Percentiles rank a stretch among this genome's conserved stretches.
These are phyloP conservation scores for Panagrolaimus sp. DNA, from an alignment of 1,140 invertebrate species.

Conservation along the genomic window DNA sequence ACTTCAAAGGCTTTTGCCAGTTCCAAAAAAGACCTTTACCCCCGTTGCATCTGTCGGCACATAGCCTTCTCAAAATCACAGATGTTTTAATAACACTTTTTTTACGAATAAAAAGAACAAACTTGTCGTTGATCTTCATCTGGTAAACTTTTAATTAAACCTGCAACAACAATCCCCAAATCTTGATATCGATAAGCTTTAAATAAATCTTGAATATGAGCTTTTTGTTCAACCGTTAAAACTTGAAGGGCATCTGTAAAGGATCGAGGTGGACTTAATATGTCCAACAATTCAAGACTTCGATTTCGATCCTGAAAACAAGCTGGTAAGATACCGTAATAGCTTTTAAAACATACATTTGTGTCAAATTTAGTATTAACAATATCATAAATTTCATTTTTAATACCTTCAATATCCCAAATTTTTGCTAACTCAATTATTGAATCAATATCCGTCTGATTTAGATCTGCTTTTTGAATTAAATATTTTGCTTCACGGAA, in stretches of 20 bases:
- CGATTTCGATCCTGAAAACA: background rate
- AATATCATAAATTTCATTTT: slow-evolving; percentile 10
- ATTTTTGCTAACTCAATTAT: no score
- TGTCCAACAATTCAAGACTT: background rate
- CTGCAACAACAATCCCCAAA: background rate
- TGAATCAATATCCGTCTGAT: no score
- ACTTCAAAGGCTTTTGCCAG: no score
- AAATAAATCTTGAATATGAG: background rate
- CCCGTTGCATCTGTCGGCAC: no score
- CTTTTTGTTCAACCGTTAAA: slow-evolving; percentile 9
- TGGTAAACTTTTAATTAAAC: slow-evolving; percentile 1
- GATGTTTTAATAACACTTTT: no score
- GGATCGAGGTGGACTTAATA: background rate
- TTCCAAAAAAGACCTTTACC: no score
- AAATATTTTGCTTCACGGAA: no score
- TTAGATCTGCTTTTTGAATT: no score
- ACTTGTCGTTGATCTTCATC: background rate
- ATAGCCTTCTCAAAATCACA: no score
- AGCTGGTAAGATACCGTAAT: background rate
- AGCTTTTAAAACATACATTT: background rate
- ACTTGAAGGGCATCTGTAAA: background rate
- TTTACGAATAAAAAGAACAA: background rate
- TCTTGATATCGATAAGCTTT: background rate
- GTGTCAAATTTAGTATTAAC: background rate
- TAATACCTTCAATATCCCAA: slow-evolving; percentile 7